Percentiles rank a stretch among this genome's conserved stretches.
phyloP scores from a whole-genome alignment of 2,797 vertebrate genomes.

The Sylvia borin region DNA sequence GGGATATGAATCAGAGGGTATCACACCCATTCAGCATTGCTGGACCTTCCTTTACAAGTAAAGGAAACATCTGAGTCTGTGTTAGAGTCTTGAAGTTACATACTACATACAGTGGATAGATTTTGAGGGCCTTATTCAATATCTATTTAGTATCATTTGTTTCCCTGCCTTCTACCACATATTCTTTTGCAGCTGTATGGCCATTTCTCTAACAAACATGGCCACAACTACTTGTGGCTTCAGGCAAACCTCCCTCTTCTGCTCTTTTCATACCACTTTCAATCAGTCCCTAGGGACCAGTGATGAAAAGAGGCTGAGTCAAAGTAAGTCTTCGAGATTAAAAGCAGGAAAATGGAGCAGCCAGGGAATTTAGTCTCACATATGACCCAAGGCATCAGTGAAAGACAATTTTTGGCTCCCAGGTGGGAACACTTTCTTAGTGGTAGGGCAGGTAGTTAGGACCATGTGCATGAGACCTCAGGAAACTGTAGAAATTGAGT shows the following conservation, averaged over 20 bases:
- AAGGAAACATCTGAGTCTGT: background rate
- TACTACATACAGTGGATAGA: background rate
- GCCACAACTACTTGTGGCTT: background rate
- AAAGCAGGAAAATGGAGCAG: background rate
- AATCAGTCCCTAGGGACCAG: background rate
- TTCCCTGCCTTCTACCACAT: background rate
- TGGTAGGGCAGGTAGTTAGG: background rate
- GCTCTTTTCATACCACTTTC: background rate
- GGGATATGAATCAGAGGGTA: background rate
- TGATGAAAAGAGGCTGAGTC: background rate
- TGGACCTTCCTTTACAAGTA: background rate
- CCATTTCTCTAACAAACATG: background rate
- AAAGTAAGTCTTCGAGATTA: background rate
- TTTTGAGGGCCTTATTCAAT: background rate
- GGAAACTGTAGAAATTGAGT: background rate
- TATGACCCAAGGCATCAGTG: background rate
- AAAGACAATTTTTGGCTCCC: background rate
- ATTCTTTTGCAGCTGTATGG: fast-evolving
- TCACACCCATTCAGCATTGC: background rate
- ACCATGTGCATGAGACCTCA: background rate
- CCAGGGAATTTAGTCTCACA: background rate
- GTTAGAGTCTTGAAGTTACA: background rate
- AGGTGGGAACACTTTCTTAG: background rate
- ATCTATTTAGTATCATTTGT: background rate
- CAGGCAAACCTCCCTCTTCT: background rate